Evolutionary conservation across 2,113 vertebrate genomes (phyloP).

Genomic region (Pimephales promelas): DNA sequence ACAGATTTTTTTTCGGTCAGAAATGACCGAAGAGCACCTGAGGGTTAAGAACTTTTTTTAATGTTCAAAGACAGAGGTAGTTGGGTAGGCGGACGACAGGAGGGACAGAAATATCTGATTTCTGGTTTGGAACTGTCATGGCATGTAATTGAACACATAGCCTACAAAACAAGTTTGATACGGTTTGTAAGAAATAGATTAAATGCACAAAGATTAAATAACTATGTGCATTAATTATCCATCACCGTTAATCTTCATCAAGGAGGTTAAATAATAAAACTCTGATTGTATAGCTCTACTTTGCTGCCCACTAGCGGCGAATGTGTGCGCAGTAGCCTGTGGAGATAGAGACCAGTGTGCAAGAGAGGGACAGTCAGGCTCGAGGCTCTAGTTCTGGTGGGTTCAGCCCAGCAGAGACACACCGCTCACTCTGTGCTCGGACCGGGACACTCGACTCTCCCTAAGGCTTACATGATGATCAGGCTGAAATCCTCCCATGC

Average conservation of each 20-base stretch:
- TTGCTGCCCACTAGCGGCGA: constrained; percentile 13
- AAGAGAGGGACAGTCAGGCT: background rate
- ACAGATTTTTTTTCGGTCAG: too few species aligned
- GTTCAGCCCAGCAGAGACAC: constrained; percentile 22
- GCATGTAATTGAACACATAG: too few species aligned
- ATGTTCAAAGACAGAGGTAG: too few species aligned
- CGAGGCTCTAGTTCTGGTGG: background rate
- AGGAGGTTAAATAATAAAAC: background rate
- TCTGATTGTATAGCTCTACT: background rate
- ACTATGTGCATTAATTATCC: background rate
- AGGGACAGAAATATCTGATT: too few species aligned
- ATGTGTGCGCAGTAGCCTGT: background rate
- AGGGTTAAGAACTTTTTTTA: too few species aligned
- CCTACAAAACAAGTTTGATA: background rate
- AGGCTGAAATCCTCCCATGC: background rate
- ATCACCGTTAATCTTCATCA: background rate
- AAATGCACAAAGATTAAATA: background rate
- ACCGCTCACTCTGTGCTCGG: constrained; percentile 28
- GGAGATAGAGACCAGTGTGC: background rate
- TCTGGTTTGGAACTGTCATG: too few species aligned
- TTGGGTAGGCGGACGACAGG: too few species aligned
- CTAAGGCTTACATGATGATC: background rate
- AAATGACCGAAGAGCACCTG: too few species aligned
- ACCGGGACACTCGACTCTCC: constrained; percentile 26
- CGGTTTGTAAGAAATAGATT: background rate